phyloP scores from a whole-genome alignment of 1,140 invertebrate genomes.

The Aphis craccivora region DNA sequence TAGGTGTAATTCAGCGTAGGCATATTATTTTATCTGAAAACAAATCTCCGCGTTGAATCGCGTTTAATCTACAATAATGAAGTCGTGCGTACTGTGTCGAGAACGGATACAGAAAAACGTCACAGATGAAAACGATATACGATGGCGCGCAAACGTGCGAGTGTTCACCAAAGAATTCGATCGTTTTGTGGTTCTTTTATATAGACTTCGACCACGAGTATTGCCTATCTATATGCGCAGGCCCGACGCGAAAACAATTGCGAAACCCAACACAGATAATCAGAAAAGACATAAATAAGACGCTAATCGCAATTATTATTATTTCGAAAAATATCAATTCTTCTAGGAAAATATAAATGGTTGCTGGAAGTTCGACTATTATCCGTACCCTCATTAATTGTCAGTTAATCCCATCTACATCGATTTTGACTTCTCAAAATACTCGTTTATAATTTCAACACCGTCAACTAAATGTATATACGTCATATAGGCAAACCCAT shows the following conservation, averaged over 20 bases:
- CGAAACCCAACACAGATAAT: background rate
- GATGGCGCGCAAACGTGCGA: background rate
- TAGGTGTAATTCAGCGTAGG: conserved; percentile 4
- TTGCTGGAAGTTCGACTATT: background rate
- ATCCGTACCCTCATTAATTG: background rate
- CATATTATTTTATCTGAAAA: conserved; percentile 34
- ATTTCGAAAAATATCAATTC: background rate
- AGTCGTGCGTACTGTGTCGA: background rate
- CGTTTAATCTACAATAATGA: background rate
- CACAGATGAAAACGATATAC: background rate
- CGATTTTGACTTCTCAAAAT: background rate
- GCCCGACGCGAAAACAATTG: background rate
- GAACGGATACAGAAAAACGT: background rate
- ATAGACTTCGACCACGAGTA: background rate
- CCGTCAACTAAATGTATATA: background rate
- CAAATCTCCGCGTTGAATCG: background rate
- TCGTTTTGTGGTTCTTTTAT: background rate
- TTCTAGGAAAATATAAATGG: background rate
- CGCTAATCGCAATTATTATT: background rate
- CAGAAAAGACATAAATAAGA: too few species aligned
- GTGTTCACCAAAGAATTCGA: background rate
- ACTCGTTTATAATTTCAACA: background rate
- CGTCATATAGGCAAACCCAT: background rate
- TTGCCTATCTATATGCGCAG: background rate
- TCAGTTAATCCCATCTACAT: background rate